Base-by-base conservation (phyloP, 37 sponge, comb jelly and placozoan species). In the Haliclona indistincta region DNA sequence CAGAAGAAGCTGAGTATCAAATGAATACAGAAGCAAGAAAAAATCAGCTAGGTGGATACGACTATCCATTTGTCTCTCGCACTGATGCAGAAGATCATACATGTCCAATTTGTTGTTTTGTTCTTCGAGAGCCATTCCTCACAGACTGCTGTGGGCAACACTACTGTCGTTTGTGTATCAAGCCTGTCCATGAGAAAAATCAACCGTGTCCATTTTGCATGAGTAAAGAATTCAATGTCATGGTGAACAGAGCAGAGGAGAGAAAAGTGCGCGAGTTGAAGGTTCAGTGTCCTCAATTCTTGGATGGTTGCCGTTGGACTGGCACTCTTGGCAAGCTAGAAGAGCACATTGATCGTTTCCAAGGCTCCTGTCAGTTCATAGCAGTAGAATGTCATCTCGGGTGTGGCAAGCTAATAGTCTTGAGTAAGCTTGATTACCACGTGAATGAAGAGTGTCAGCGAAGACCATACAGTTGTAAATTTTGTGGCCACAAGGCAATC, bases 91-190 rank as follows among this genome's bases (percentile, higher is more conserved):
- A 71, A 20, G 55, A 71, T 4, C 55, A 38, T 10, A 37, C 13
- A 7, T 84, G 85, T 34, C 67, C 85, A 19, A 84, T 84, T 19
- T 84, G 85, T 51, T 64, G 69, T 0, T 78, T 71, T 2, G 79
- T 84, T 26, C 54, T 64, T 3, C 55, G 67, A 2, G 73, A 77
- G 19, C 85, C 85, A 0, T 36, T 32, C 52, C 73, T 77, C 35
- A 84, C 79, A 4, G 71, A 66, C 47, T 84, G 85, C 73, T 84
- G 85, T 78, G 85, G 85, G 15, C 63, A 75, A 62, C 72, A 71
- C 45, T 84, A 77, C 65, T 84, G 85, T 54, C 35, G 17, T 10
- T 19, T 45, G 2, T 84, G 85, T 35, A 38, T 84, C 35, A 36
- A 71, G 25, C 17, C 30, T 23, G 45, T 71, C 5, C 36, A 34